These are phyloP conservation scores for Poecilia gillii DNA, from an alignment of 2,797 vertebrate species.

Conservation along the genomic window DNA sequence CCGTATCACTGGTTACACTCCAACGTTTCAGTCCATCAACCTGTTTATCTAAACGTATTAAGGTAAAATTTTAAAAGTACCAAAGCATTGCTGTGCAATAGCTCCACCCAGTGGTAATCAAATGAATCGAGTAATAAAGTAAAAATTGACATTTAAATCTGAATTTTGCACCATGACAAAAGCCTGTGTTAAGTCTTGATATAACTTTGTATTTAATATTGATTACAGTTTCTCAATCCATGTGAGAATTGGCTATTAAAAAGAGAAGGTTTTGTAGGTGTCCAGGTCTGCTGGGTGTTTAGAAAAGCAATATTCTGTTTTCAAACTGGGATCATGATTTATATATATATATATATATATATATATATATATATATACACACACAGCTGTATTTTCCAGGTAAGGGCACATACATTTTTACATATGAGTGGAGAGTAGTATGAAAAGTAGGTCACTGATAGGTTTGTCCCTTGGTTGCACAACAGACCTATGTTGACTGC, in stretches of 20 bases:
- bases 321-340: neutral
- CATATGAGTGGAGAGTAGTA: neutral
- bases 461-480: neutral
- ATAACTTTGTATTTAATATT: neutral
- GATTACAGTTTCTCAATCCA: neutral
- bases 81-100: neutral
- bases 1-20: neutral
- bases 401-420: neutral
- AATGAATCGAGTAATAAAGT: neutral
- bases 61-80: neutral
- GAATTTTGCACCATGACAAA: neutral
- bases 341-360: no score
- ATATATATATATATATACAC: no score
- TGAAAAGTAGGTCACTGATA: neutral
- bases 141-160: neutral
- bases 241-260: neutral
- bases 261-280: neutral
- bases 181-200: neutral
- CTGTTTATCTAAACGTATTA: neutral
- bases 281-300: neutral
- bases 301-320: neutral
- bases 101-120: slow-evolving; percentile 21
- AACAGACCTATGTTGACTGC: neutral
- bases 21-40: neutral
- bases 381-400: neutral